Percentiles rank a stretch among this genome's conserved stretches.
Conservation (phyloP, 2,888 invertebrate genomes). For the Ochropleura plecta region DNA sequence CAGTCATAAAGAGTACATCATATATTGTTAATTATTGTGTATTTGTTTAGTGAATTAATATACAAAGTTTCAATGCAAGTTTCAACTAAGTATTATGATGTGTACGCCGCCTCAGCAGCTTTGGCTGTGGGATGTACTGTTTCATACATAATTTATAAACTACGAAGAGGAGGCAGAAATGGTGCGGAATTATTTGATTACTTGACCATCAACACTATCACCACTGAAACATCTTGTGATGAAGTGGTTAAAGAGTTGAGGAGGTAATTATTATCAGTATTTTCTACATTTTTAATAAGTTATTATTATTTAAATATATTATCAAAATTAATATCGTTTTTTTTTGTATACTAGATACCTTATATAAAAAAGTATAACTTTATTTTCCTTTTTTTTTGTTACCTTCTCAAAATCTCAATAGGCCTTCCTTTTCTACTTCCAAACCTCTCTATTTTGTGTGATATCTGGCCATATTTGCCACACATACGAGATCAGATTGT, state of each 20-base stretch:
- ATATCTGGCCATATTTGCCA: no score
- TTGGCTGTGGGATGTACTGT: conserved; percentile 72
- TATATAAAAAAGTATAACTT: no score
- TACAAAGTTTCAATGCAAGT: conserved; percentile 64
- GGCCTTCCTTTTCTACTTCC: no score
- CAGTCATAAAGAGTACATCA: conserved; percentile 5
- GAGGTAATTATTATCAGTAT: conserved; percentile 69
- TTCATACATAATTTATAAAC: conserved; percentile 70
- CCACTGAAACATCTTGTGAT: conserved; percentile 73
- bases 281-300: background rate
- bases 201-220: conserved; percentile 75
- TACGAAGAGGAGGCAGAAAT: conserved; percentile 62
- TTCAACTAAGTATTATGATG: conserved; percentile 64
- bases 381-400: no score
- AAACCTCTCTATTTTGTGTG: no score
- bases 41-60: background rate
- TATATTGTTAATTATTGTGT: background rate
- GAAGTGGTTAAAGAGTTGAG: conserved; percentile 75
- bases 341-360: no score
- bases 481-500: no score
- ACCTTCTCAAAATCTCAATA: no score
- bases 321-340: no score
- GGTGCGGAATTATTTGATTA: conserved; percentile 75
- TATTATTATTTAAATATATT: no score
- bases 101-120: conserved; percentile 71